Conservation (phyloP, 2,113 vertebrate genomes). For the Dasyurus viverrinus region DNA sequence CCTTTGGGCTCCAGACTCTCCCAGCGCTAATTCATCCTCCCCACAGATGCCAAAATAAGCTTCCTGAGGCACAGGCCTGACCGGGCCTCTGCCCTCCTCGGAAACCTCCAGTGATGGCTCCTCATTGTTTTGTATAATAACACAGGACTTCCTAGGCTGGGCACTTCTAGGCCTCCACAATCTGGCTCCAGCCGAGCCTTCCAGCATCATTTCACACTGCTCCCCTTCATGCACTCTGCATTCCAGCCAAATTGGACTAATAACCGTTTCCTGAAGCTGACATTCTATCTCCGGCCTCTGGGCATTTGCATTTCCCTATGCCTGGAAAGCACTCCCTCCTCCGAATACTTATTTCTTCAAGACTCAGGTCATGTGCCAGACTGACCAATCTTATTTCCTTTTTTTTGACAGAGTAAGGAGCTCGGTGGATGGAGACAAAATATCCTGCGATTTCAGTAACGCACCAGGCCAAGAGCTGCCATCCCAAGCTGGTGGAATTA, state of each 20-base stretch:
- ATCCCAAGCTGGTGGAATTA: neutral
- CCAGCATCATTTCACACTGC: neutral
- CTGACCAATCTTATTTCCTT: neutral
- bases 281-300: neutral
- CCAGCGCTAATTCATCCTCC: neutral
- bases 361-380: neutral
- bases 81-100: neutral
- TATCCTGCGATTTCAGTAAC: neutral
- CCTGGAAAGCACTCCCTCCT: neutral
- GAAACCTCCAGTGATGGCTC: neutral
- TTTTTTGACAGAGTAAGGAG: neutral
- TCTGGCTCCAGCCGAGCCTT: neutral
- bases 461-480: neutral
- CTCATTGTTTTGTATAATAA: neutral
- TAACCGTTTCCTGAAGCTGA: neutral
- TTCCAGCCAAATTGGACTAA: neutral
- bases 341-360: neutral
- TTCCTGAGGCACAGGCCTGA: neutral
- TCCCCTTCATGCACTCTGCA: neutral
- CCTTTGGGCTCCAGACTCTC: neutral
- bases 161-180: neutral
- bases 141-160: neutral
- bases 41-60: neutral
- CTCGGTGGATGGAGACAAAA: neutral
- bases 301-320: neutral